Evolutionary conservation across 2,888 invertebrate genomes (phyloP).

Genomic region (Drosophila mayaguana): DNA sequence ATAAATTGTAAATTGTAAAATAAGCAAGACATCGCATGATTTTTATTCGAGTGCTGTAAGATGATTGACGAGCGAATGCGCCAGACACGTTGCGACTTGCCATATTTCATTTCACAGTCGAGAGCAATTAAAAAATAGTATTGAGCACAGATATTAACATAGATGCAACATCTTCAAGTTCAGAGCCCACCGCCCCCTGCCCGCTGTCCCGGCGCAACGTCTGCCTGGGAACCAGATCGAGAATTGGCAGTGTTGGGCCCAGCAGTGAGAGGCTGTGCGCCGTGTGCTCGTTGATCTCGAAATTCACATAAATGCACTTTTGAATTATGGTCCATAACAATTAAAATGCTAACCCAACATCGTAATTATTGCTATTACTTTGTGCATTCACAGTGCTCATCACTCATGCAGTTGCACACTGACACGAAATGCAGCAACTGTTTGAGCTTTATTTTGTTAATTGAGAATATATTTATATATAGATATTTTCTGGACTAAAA

Average conservation of each 20-base stretch:
- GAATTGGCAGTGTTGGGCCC: conserved; percentile 2
- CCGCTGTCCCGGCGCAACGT: neutral
- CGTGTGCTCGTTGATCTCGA: conserved; percentile 44
- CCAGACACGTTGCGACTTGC: conserved; percentile 30
- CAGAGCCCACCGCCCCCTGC: neutral
- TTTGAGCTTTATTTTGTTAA: too few species aligned
- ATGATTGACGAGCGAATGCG: conserved; percentile 41
- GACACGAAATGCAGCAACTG: conserved; percentile 18
- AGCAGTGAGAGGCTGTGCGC: conserved; percentile 20
- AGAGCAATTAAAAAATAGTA: conserved; percentile 38
- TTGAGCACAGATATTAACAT: conserved; percentile 15
- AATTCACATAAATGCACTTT: conserved; percentile 46
- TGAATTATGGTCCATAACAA: conserved; percentile 58
- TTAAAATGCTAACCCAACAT: conserved; percentile 45
- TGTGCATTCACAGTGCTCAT: conserved; percentile 36
- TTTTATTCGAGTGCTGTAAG: conserved; percentile 7
- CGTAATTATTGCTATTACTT: conserved; percentile 41
- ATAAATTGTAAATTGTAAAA: conserved; percentile 42
- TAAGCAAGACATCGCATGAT: conserved; percentile 38
- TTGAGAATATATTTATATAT: too few species aligned
- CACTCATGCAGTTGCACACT: conserved; percentile 27
- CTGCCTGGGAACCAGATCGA: conserved; percentile 28
- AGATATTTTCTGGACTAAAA: too few species aligned
- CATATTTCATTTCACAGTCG: conserved; percentile 35
- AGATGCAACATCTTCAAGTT: conserved; percentile 23